Conservation (phyloP, 2,888 invertebrate species). For the Noctua fimbriata region DNA sequence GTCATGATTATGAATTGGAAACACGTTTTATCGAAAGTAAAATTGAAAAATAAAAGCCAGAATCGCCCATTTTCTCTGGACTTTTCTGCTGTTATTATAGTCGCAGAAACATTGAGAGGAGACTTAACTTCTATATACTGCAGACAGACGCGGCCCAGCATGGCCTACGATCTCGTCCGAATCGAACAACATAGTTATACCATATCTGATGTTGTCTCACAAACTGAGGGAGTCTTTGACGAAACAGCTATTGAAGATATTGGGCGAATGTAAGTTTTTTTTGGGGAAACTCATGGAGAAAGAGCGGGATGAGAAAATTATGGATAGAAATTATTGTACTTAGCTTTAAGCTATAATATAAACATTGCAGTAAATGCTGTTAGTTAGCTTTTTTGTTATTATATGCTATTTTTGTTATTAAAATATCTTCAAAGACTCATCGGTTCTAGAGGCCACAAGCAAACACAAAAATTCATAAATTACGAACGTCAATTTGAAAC, state of each 20-base stretch:
- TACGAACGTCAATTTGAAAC: conserved; percentile 84
- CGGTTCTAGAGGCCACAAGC: conserved; percentile 76
- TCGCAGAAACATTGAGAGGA: conserved; percentile 58
- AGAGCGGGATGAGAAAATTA: background rate
- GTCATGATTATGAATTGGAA: background rate
- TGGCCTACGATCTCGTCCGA: conserved; percentile 64
- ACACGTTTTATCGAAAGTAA: background rate
- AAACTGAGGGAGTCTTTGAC: conserved; percentile 69
- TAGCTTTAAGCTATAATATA: background rate
- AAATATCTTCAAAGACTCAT: conserved; percentile 53
- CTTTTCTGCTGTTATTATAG: background rate
- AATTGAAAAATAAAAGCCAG: background rate
- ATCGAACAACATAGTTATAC: conserved; percentile 82
- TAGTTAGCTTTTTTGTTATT: too few species aligned
- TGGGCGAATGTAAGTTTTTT: background rate
- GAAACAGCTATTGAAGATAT: background rate
- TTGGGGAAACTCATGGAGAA: background rate
- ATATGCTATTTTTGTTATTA: background rate
- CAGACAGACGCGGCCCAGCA: conserved; percentile 51
- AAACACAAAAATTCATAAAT: conserved; percentile 84
- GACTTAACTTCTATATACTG: conserved; percentile 67
- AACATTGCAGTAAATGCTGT: background rate
- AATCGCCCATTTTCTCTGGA: background rate
- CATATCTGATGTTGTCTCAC: conserved; percentile 78
- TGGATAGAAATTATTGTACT: background rate